Evolutionary conservation across 2,113 vertebrate species (phyloP).

Genomic region (Gracilinanus agilis): DNA sequence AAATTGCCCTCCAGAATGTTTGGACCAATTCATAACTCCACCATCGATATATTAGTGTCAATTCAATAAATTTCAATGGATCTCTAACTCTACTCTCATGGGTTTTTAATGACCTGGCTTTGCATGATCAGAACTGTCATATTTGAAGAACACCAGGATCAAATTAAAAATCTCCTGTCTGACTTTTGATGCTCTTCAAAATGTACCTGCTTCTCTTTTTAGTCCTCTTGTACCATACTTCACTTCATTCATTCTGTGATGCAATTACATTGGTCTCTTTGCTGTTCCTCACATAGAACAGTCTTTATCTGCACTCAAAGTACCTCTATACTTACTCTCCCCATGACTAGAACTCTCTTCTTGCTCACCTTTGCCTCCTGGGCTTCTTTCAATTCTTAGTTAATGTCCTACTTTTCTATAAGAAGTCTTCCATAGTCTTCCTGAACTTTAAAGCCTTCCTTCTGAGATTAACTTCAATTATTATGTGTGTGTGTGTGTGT

Average conservation of each 20-base stretch:
- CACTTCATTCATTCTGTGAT: neutral
- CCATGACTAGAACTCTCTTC: neutral
- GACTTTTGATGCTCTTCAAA: neutral
- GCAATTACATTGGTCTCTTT: neutral
- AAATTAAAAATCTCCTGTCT: neutral
- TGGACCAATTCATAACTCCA: too few species aligned
- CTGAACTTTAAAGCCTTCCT: neutral
- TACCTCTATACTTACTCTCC: neutral
- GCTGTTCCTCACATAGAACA: neutral
- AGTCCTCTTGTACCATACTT: neutral
- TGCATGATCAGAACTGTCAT: too few species aligned
- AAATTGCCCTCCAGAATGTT: too few species aligned
- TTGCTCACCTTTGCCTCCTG: neutral
- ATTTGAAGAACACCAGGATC: neutral
- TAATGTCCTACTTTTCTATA: neutral
- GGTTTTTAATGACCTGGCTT: too few species aligned
- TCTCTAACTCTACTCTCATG: neutral
- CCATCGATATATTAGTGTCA: too few species aligned
- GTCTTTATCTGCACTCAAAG: neutral
- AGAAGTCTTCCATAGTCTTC: neutral
- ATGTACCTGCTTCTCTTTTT: neutral
- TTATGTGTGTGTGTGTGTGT: neutral
- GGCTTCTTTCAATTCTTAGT: neutral
- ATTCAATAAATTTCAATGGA: neutral
- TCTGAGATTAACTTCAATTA: neutral